Percentiles rank a stretch among this genome's conserved stretches.
These are phyloP conservation scores for Protonibea diacanthus DNA, from an alignment of 2,797 vertebrate genomes.

Conservation along the genomic window DNA sequence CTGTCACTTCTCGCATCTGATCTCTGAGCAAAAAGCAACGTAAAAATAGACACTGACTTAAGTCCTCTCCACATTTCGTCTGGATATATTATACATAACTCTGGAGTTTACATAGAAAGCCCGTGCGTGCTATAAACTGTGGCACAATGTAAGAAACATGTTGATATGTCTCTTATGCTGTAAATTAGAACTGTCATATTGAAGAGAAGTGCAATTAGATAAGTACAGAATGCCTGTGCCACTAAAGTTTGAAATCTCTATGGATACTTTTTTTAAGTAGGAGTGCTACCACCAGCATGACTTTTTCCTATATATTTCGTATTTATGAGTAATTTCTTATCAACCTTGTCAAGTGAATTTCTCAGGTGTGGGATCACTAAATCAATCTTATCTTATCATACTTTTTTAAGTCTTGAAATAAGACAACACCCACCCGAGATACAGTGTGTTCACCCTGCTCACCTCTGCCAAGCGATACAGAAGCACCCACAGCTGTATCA, in stretches of 20 bases:
- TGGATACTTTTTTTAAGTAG: not conserved
- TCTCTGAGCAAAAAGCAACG: slow-evolving; percentile 27
- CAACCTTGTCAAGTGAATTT: too few relatives aligned
- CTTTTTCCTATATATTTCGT: too few relatives aligned
- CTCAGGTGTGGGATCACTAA: too few relatives aligned
- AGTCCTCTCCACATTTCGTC: slow-evolving; percentile 9
- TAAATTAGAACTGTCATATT: not conserved
- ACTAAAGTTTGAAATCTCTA: not conserved
- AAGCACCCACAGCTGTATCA: not conserved
- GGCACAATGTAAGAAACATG: not conserved
- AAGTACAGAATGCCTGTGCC: not conserved
- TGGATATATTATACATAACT: not conserved
- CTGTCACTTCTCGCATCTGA: slow-evolving; percentile 53
- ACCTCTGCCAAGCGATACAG: not conserved
- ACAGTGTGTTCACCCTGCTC: not conserved
- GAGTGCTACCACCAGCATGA: too few relatives aligned
- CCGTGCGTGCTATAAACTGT: too few relatives aligned
- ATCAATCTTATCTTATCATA: not conserved
- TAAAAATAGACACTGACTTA: slow-evolving; percentile 32
- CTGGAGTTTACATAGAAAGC: not conserved
- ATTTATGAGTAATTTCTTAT: too few relatives aligned
- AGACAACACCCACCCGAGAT: not conserved
- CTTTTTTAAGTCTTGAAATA: too few relatives aligned
- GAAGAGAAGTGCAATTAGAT: not conserved
- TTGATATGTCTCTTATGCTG: not conserved